A percentile compares a stretch with the other conserved stretches of the same genome.
Conservation (phyloP, 2,888 invertebrate genomes). For the Cosmorhoe ocellata region DNA sequence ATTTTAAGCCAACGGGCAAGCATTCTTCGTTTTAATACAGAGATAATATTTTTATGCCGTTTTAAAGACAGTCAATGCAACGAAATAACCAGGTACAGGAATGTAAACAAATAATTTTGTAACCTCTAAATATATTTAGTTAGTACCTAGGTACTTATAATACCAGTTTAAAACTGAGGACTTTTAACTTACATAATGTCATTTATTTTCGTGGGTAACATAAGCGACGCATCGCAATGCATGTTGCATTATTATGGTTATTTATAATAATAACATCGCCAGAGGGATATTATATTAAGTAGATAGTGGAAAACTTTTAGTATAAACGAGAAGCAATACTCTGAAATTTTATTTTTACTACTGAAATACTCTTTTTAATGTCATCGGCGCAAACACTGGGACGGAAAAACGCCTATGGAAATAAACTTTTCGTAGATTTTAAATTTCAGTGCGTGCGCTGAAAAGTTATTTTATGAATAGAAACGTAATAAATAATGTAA, state of each 20-base stretch:
- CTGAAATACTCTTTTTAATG: constrained; percentile 71
- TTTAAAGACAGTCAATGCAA: constrained; percentile 55
- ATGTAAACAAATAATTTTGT: constrained; percentile 48
- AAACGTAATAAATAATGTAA: constrained; percentile 61
- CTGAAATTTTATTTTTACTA: constrained; percentile 77
- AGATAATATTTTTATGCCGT: constrained; percentile 40
- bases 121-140: constrained; percentile 57
- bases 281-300: constrained; percentile 77
- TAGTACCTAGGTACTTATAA: constrained; percentile 53
- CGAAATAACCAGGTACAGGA: constrained; percentile 61
- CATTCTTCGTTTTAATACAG: constrained; percentile 43
- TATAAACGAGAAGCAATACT: constrained; percentile 82
- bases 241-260: constrained; percentile 30
- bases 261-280: constrained; percentile 61
- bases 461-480: constrained; percentile 52
- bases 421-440: constrained; percentile 15
- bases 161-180: constrained; percentile 46
- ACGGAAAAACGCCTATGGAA: constrained; percentile 30
- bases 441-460: constrained; percentile 52
- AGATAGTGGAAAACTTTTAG: constrained; percentile 79
- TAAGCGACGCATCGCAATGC: constrained; percentile 34
- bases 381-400: constrained; percentile 55
- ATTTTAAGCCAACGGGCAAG: constrained; percentile 43
- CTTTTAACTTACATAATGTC: constrained; percentile 41
- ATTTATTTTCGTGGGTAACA: constrained; percentile 23